Evolutionary conservation across 2,113 vertebrate species (phyloP), one percentile per base, ranked within the genome.

Genomic region (Dolichallabes microphthalmus): DNA sequence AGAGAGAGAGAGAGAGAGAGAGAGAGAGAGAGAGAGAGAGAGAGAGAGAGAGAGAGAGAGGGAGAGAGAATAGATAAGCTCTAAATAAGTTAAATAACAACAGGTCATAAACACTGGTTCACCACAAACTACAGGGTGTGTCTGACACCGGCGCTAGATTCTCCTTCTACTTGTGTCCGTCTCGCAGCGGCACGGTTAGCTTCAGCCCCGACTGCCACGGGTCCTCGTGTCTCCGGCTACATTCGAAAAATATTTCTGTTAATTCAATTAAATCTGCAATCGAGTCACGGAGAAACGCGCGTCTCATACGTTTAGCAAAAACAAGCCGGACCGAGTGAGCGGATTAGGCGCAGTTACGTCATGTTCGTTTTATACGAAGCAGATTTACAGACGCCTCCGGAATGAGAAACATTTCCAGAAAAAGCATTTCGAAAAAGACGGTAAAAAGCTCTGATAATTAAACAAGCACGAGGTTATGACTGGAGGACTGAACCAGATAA

Each of bases 91-190:
- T 76, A 84, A 85, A 85, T 78, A 81, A 81, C 92, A 91, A 89
- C 90, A 92, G 90, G 90, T 89, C 88, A 91, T 92, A 91, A 91
- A 90, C 88, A 87, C 89, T 87, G 91, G 91, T 87, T 90, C 88
- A 93, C 94, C 94, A 93, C 93, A 93, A 94, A 95, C 92, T 95
- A 92, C 90, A 94, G 94, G 94, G 94, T 95, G 94, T 90, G 93
- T 89, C 92, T 87, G 88, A 91, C 90, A 88, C 89, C 88, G 92
- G 85, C 89, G 92, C 90, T 90, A 90, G 89, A 76, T 76, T 90
- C 86, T 88, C 90, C 83, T 82, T 89, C 92, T 95, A 93, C 94
- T 94, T 93, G 88, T 89, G 92, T 93, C 91, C 90, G 60, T 80
- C 89, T 89, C 87, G 89, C 85, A 30, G 87, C 76, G 55, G 83